Evolutionary conservation across 2,888 invertebrate genomes (phyloP), one percentile per base, ranked within the genome.

Genomic region (Rhopalosiphum nymphaeae): DNA sequence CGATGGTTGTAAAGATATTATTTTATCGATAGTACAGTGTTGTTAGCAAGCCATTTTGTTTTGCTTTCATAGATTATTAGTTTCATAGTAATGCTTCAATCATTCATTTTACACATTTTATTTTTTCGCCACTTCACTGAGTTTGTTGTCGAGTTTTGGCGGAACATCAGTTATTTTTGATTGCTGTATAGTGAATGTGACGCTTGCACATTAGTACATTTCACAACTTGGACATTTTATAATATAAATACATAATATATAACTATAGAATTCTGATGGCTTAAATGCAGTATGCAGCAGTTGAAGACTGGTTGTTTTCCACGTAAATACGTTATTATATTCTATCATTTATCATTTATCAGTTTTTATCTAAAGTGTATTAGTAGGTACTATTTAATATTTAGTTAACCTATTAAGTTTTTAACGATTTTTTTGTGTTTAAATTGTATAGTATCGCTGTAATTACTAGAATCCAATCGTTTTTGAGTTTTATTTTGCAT

Each of bases 31-130:
- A 67, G 16, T 16, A 29, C 61, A 29, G 61, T 61, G 36, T 36
- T 36, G 53, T 57, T 86, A 5, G 16, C 49, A 49, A 87, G 61
- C 92, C 87, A 92, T 92, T 92, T 87, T 92, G 87, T 92, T 10
- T 61, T 61, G n/a, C n/a, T 36, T 78, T 78, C 21, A 16, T 53
- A n/a, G n/a, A n/a, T n/a, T n/a, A n/a, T n/a, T n/a, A 53, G 78
- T 36, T 57, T 57, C 11, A 16, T 87, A 26, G 46, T 92, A 85
- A 11, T 57, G 3, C 44, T 89, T 49, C 67, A 26, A 36, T 78
- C 78, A 67, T 13, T 46, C 0, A 21, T 53, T 53, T 53, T 13
- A 53, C 46, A 0, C 46, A 0, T 49, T 53, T 53, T 16, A 53
- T 13, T 53, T n/a, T 67, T 67, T 67, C n/a, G 3, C 13, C 13